Evolutionary conservation across 2,888 invertebrate species (phyloP), one percentile per base, ranked within the genome.

Genomic region (Drosophila parthenogenetica): DNA sequence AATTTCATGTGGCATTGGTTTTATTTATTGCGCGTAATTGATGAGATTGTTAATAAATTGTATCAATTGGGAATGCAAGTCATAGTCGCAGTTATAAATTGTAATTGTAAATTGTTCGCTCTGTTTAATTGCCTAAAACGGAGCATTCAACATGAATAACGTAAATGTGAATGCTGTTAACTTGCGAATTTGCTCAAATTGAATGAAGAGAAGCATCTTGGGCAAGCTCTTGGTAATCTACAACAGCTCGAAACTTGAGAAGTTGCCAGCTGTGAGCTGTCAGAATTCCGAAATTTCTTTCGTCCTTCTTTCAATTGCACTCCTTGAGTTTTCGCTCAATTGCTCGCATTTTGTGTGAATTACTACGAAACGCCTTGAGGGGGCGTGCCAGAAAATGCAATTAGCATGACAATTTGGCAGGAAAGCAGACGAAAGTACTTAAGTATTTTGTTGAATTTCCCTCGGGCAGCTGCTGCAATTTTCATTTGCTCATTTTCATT

Each of bases 31-130:
- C 69, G 61, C 61, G 60, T 85, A 85, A 85, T 82, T 82, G 79
- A 85, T 85, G 82, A 71, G 78, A 54, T 64, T 72, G 70, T 62
- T 62, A 70, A 82, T 82, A 79, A 82, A 82, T 85, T 69, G 82
- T 67, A 48, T 63, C 60, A 66, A 45, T 64, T 63, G 67, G 61
- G 65, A 70, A 79, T 79, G 74, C 65, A 79, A 79, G 72, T 81
- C 67, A 76, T 40, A 59, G 48, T 46, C 55, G 14, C 49, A 69
- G 39, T 69, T 63, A 84, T 85, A 79, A 72, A 81, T 81, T 61
- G 48, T 67, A 53, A 62, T 67, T 71, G 45, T 53, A 8, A 29
- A 10, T 8, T 29, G 5, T 22, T 13, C 25, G 7, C 19, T n/a
- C 29, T 43, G 40, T 59, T 67, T 46, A 64, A 73, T 67, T 62